A percentile compares a stretch with the other conserved stretches of the same genome.
Evolutionary conservation across 2,797 vertebrate genomes (phyloP).

Genomic region (Zalophus californianus): DNA sequence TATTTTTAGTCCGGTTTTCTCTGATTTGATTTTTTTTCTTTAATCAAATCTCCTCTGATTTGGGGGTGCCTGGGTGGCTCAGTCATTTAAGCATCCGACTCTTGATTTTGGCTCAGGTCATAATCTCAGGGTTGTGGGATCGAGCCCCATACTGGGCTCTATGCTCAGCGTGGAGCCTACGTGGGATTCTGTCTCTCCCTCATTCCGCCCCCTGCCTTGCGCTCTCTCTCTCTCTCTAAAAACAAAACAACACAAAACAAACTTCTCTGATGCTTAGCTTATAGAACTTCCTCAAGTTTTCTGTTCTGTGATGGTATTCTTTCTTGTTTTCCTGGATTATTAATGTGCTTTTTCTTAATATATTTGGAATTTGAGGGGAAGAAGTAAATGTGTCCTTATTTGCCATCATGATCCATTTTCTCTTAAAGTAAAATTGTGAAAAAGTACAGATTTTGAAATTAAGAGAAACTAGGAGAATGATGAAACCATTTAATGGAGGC

Average conservation of each 20-base stretch:
- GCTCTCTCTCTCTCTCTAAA: not conserved
- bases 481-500: conserved; percentile 36
- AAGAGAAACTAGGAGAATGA: conserved; percentile 41
- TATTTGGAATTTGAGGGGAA: conserved; percentile 26
- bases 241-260: not conserved
- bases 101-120: not conserved
- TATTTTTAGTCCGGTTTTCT: conserved; percentile 31
- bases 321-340: conserved; percentile 10
- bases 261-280: conserved; percentile 29
- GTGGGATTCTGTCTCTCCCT: not conserved
- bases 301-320: not conserved
- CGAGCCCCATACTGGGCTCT: not conserved
- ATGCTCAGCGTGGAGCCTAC: not conserved
- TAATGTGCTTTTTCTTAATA: conserved; percentile 7
- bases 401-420: not conserved
- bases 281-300: conserved; percentile 36
- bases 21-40: conserved; percentile 11
- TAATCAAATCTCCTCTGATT: not conserved
- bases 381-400: not conserved
- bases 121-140: not conserved
- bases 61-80: not conserved
- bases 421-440: conserved; percentile 25
- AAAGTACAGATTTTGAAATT: conserved; percentile 52
- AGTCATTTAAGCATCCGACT: not conserved
- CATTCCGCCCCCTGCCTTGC: not conserved